Conservation (phyloP, 1,140 invertebrate genomes). For the Ylistrum balloti region DNA sequence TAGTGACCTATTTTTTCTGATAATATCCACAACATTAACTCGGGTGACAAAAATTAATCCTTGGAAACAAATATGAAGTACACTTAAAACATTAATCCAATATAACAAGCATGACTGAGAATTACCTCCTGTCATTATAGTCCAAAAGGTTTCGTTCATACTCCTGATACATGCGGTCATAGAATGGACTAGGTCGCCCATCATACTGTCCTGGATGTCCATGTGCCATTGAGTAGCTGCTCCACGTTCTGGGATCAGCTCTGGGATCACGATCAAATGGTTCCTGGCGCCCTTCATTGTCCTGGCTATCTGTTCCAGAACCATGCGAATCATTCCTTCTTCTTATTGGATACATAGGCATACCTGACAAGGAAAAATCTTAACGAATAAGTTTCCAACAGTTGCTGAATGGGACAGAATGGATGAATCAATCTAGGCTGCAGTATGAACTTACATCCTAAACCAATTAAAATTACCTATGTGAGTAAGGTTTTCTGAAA, state of each 20-base stretch:
- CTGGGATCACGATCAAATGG: constrained; percentile 71
- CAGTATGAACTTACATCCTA: no score
- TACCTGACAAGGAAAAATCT: constrained; percentile 67
- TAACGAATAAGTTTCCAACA: no score
- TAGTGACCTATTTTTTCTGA: no score
- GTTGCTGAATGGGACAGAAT: no score
- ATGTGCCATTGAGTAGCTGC: background rate
- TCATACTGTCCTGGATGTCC: constrained; percentile 71
- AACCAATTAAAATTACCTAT: no score
- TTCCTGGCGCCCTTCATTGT: constrained; percentile 77
- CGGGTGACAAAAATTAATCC: no score
- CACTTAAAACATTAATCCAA: no score
- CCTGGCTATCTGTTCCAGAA: constrained; percentile 80
- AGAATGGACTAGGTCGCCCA: constrained; percentile 69
- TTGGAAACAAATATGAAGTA: no score
- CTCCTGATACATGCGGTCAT: constrained; percentile 76
- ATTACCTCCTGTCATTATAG: constrained; percentile 74
- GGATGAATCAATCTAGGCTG: no score
- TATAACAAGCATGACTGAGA: no score
- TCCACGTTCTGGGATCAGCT: constrained; percentile 27
- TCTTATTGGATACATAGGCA: constrained; percentile 77
- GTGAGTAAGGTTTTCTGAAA: no score
- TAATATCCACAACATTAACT: no score
- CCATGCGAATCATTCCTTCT: constrained; percentile 81
- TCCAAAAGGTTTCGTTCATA: constrained; percentile 71